Evolutionary conservation across 1,140 invertebrate genomes (phyloP).

Genomic region (Drosophila burlai): DNA sequence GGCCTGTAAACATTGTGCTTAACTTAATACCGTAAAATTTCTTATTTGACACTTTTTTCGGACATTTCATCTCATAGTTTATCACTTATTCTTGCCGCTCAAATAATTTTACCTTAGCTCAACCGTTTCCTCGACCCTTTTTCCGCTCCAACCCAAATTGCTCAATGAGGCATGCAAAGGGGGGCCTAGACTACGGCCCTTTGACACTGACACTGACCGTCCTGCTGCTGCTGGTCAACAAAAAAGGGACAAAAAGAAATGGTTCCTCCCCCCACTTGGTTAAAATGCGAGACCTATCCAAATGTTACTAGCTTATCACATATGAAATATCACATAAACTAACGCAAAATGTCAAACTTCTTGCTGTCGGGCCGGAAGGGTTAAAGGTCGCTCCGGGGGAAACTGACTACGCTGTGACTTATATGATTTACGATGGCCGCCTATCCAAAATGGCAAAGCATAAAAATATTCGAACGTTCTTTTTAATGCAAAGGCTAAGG

Average conservation of each 20-base stretch:
- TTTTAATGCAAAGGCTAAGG: slow-evolving; percentile 58
- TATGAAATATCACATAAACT: slow-evolving; percentile 82
- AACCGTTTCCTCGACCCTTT: slow-evolving; percentile 39
- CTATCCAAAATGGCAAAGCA: slow-evolving; percentile 68
- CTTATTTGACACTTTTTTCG: slow-evolving; percentile 47
- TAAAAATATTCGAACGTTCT: slow-evolving; percentile 60
- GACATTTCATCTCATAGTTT: slow-evolving; percentile 54
- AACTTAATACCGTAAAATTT: slow-evolving; percentile 44
- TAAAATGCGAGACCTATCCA: slow-evolving; percentile 23
- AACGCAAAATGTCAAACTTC: slow-evolving; percentile 79
- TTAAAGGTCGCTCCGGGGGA: slow-evolving; percentile 25
- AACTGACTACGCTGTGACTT: slow-evolving; percentile 26
- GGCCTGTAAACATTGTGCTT: slow-evolving; percentile 47
- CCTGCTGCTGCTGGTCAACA: slow-evolving; percentile 7
- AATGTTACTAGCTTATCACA: slow-evolving; percentile 76
- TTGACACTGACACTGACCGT: slow-evolving; percentile 37
- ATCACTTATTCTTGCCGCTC: slow-evolving; percentile 48
- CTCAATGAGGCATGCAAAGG: slow-evolving; percentile 47
- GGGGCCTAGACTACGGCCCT: slow-evolving; percentile 20
- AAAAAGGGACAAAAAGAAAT: slow-evolving; percentile 5
- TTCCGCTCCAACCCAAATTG: slow-evolving; percentile 17
- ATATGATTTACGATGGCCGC: slow-evolving; percentile 73
- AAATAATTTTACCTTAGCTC: slow-evolving; percentile 52
- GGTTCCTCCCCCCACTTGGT: slow-evolving; percentile 7
- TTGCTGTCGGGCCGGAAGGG: slow-evolving; percentile 61